Percentiles rank a stretch among this genome's conserved stretches.
phyloP scores from a whole-genome alignment of 2,113 vertebrate species.

The Melanostigma gelatinosum region DNA sequence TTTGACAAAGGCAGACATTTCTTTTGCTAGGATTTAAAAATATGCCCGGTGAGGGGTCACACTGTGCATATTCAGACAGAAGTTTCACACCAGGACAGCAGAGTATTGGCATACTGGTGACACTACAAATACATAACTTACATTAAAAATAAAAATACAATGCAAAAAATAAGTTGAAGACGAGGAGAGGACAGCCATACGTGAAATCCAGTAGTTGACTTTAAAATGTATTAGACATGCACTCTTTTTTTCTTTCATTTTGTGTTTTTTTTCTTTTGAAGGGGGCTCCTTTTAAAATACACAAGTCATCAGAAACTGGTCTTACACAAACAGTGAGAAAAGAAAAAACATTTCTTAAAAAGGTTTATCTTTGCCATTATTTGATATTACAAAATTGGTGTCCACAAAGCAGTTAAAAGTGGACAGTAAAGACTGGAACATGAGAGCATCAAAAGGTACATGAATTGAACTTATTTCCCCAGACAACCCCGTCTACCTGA shows the following conservation, averaged over 20 bases:
- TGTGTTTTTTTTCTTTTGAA: slow-evolving; percentile 64
- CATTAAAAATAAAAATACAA: slow-evolving; percentile 67
- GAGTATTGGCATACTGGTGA: slow-evolving; percentile 78
- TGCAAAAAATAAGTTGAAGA: slow-evolving; percentile 72
- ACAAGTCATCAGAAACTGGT: slow-evolving; percentile 77
- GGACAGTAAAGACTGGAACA: slow-evolving; percentile 70
- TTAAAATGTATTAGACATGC: slow-evolving; percentile 85
- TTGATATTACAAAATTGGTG: slow-evolving; percentile 76
- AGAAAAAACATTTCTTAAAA: slow-evolving; percentile 72
- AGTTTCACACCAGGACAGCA: slow-evolving; percentile 81
- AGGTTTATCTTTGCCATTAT: slow-evolving; percentile 73
- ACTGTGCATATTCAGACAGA: slow-evolving; percentile 79
- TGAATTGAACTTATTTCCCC: slow-evolving; percentile 56
- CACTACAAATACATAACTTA: slow-evolving; percentile 81
- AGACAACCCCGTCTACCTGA: slow-evolving; percentile 66
- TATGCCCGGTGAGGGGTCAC: slow-evolving; percentile 72
- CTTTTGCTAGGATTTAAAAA: slow-evolving; percentile 77
- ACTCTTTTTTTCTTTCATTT: slow-evolving; percentile 77
- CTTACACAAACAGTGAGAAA: slow-evolving; percentile 79
- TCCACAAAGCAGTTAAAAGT: slow-evolving; percentile 77
- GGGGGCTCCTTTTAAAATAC: slow-evolving; percentile 74
- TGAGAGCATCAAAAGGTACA: slow-evolving; percentile 61
- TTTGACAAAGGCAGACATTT: slow-evolving; percentile 89
- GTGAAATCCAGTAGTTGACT: slow-evolving; percentile 85
- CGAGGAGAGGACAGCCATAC: slow-evolving; percentile 76